Percentiles rank a stretch among this genome's conserved stretches.
These are phyloP conservation scores for Euclidia mi DNA, from an alignment of 2,888 invertebrate genomes.

Conservation along the genomic window DNA sequence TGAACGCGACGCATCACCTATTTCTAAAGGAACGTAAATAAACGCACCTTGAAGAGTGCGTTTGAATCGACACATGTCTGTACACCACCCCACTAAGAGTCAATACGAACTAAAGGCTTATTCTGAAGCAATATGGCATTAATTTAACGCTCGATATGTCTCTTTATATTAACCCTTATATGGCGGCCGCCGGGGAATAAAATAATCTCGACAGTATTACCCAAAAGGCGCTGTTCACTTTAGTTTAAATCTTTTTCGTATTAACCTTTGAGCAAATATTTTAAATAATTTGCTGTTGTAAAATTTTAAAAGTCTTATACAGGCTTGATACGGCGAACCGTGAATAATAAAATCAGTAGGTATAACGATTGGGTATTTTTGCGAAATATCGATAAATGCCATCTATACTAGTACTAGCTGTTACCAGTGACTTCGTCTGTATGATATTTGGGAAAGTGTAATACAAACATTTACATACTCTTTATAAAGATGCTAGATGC, in stretches of 20 bases:
- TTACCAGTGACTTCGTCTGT: too few relatives aligned
- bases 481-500: too few relatives aligned
- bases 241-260: conserved; percentile 9
- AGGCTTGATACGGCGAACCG: too few relatives aligned
- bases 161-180: conserved; percentile 17
- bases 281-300: background rate
- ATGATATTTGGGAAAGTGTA: too few relatives aligned
- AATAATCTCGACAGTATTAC: conserved; percentile 13
- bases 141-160: conserved; percentile 31
- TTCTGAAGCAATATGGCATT: conserved; percentile 48
- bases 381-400: too few relatives aligned
- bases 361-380: too few relatives aligned
- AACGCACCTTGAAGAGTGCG: conserved; percentile 82
- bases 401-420: too few relatives aligned
- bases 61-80: conserved; percentile 81
- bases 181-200: conserved; percentile 4
- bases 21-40: conserved; percentile 86
- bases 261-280: conserved; percentile 11
- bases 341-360: too few relatives aligned
- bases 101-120: conserved; percentile 60
- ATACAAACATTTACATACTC: too few relatives aligned
- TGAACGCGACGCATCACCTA: conserved; percentile 83
- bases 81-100: conserved; percentile 56
- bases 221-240: background rate
- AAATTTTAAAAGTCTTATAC: background rate